phyloP scores from a whole-genome alignment of 1,140 invertebrate genomes.

The Oncopeltus fasciatus region DNA sequence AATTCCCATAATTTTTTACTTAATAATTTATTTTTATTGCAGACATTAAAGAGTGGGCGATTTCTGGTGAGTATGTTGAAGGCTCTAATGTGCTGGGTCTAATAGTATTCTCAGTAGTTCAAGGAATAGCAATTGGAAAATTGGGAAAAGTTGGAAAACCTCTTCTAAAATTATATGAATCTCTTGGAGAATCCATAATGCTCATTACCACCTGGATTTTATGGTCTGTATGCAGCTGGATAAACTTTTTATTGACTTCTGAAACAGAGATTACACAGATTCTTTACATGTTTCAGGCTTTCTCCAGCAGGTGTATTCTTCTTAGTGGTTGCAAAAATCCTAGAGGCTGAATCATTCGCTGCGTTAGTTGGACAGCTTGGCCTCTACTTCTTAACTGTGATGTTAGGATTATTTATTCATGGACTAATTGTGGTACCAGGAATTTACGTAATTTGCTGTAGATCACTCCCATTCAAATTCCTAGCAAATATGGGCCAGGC shows the following conservation, averaged over 20 bases:
- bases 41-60: constrained; percentile 33
- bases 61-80: constrained; percentile 34
- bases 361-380: constrained; percentile 63
- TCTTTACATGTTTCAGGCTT: constrained; percentile 35
- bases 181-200: constrained; percentile 52
- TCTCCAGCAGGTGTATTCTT: constrained; percentile 73
- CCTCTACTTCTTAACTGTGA: constrained; percentile 79
- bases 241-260: not conserved
- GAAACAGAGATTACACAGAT: not conserved
- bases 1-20: too few relatives aligned
- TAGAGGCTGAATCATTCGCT: constrained; percentile 61
- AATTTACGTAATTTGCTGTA: constrained; percentile 63
- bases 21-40: constrained; percentile 17
- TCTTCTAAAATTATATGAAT: constrained; percentile 45
- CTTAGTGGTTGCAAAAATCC: constrained; percentile 60
- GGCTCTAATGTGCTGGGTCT: constrained; percentile 55
- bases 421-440: constrained; percentile 75
- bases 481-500: constrained; percentile 75
- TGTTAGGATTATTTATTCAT: constrained; percentile 76
- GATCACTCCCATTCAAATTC: constrained; percentile 63
- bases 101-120: constrained; percentile 48
- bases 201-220: constrained; percentile 57
- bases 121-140: constrained; percentile 49
- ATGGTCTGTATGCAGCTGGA: constrained; percentile 31
- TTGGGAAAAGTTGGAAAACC: constrained; percentile 45